phyloP scores from a whole-genome alignment of 2,888 invertebrate species.

The Thymelicus lineola region DNA sequence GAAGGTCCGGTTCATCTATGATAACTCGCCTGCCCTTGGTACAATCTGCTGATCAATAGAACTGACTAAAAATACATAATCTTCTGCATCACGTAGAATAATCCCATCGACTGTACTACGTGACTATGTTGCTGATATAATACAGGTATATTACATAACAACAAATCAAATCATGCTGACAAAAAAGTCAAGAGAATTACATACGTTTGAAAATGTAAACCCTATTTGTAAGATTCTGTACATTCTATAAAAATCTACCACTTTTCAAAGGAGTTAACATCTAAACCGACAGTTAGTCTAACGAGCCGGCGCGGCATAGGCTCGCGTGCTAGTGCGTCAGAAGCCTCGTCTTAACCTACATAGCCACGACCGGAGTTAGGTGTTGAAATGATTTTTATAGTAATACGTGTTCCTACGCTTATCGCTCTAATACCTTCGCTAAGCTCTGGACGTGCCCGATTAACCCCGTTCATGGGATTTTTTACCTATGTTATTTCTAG shows the following conservation, averaged over 20 bases:
- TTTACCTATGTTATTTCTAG: background rate
- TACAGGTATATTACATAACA: too few relatives aligned
- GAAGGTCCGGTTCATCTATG: too few relatives aligned
- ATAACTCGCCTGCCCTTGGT: too few relatives aligned
- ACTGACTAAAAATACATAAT: too few relatives aligned
- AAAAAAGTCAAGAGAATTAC: too few relatives aligned
- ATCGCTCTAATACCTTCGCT: conserved; percentile 8
- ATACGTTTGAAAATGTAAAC: background rate
- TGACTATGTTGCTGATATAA: too few relatives aligned
- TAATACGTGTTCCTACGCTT: conserved; percentile 2
- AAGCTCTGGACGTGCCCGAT: background rate
- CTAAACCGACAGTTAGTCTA: conserved; percentile 6
- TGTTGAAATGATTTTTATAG: conserved; percentile 22
- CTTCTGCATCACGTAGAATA: too few relatives aligned
- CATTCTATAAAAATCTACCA: background rate
- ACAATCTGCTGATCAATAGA: too few relatives aligned
- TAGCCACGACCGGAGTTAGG: conserved; percentile 4
- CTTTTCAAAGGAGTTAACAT: background rate
- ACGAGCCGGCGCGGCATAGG: conserved; percentile 4
- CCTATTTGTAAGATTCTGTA: background rate
- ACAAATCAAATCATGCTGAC: too few relatives aligned
- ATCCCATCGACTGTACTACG: too few relatives aligned
- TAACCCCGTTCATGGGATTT: background rate
- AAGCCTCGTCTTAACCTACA: conserved; percentile 15
- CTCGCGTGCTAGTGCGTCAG: background rate